phyloP scores from a whole-genome alignment of 2,888 invertebrate species.

The Endotricha flammealis region DNA sequence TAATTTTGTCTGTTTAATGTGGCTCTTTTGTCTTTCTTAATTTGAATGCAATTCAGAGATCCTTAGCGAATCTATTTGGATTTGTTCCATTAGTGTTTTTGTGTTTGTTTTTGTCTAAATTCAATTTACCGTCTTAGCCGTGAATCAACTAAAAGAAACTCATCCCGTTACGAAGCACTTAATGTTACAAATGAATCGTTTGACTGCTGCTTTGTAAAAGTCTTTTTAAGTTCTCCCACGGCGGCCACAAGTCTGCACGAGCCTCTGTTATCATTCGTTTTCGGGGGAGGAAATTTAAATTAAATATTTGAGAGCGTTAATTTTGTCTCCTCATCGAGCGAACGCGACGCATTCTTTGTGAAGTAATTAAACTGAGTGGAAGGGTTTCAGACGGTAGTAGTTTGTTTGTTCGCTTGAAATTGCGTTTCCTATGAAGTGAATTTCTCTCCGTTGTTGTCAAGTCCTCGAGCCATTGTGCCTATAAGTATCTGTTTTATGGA shows the following conservation, averaged over 20 bases:
- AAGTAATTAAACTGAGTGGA: conserved; percentile 78
- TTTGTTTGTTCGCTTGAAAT: conserved; percentile 76
- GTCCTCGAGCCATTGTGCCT: conserved; percentile 34
- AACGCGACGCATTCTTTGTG: conserved; percentile 77
- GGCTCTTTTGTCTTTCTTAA: background rate
- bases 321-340: conserved; percentile 77
- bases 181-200: conserved; percentile 58
- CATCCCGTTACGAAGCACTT: conserved; percentile 57
- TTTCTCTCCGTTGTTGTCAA: conserved; percentile 55
- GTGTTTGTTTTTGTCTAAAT: conserved; percentile 54
- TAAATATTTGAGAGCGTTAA: conserved; percentile 78
- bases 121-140: conserved; percentile 48
- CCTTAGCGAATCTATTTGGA: conserved; percentile 51
- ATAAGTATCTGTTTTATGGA: conserved; percentile 33
- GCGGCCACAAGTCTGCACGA: conserved; percentile 47
- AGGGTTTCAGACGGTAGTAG: conserved; percentile 73
- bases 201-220: conserved; percentile 43
- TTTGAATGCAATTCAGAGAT: conserved; percentile 29
- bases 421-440: conserved; percentile 72
- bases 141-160: conserved; percentile 59
- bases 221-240: conserved; percentile 44
- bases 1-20: conserved; percentile 11
- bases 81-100: conserved; percentile 50
- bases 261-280: conserved; percentile 73
- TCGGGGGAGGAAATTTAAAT: conserved; percentile 73